Percentiles rank a stretch among this genome's conserved stretches.
phyloP scores from a whole-genome alignment of 23 tunicate species.

The Clavelina lepadiformis region DNA sequence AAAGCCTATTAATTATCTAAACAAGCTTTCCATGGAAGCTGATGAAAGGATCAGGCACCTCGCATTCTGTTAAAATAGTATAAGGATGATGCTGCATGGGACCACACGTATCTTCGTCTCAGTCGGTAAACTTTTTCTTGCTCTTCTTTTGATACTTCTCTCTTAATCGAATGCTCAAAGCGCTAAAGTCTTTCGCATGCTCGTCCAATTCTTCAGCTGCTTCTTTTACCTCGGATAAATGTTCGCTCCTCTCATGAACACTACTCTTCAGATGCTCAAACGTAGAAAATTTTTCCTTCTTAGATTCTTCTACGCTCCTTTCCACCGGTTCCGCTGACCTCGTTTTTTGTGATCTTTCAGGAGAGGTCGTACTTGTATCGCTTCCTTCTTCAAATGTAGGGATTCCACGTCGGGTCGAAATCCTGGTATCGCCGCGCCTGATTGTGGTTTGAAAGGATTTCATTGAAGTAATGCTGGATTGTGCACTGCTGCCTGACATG shows the following conservation, averaged over 20 bases:
- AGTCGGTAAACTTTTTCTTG: conserved; percentile 8
- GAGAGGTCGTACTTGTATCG: conserved; percentile 4
- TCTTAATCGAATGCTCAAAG: conserved; percentile 41
- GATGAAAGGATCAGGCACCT: too few relatives aligned
- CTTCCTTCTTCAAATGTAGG: conserved; percentile 17
- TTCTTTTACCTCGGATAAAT: conserved; percentile 34
- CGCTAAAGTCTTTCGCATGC: conserved; percentile 63
- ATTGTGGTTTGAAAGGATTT: conserved; percentile 18
- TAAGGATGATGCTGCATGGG: too few relatives aligned
- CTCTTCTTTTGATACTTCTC: conserved; percentile 76
- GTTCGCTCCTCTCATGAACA: conserved; percentile 44
- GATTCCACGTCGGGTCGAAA: conserved; percentile 3
- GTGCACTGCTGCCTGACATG: conserved; percentile 7
- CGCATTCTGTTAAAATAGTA: too few relatives aligned
- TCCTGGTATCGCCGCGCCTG: conserved; percentile 25
- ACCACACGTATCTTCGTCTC: too few relatives aligned
- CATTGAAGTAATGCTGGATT: not conserved
- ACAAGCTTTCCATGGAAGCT: too few relatives aligned
- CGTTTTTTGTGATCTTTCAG: not conserved
- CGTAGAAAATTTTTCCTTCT: not conserved
- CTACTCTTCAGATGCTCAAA: conserved; percentile 30
- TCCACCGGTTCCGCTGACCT: conserved; percentile 11
- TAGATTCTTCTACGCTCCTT: not conserved
- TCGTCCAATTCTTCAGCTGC: conserved; percentile 71
- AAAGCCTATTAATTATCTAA: too few relatives aligned